Base-by-base conservation (phyloP, 2,113 vertebrate species). In the Solea senegalensis region DNA sequence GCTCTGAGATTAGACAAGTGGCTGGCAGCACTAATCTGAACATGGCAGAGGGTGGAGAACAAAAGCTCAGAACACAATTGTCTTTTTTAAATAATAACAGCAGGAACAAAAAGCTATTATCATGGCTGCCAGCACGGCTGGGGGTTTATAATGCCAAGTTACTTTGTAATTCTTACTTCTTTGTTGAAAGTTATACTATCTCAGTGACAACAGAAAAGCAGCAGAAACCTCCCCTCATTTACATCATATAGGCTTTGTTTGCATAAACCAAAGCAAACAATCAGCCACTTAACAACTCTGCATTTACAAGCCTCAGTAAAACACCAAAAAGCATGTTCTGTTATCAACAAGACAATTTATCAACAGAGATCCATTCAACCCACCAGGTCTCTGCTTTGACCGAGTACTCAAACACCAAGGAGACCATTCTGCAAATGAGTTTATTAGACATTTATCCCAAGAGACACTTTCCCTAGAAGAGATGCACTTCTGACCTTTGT, bases 221-320 rank as follows among this genome's bases (percentile, higher is more conserved):
- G 51, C 39, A 28, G 34, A 4, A 7, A 3, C 28, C 16, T 45
- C 27, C 3, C 50, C 16, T 58, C 9, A 3, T 63, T 27, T 15
- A 15, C 8, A 13, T 34, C 16, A 60, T 2, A 45, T 7, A 48
- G 49, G 9, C 61, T 61, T 66, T 61, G 48, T 67, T 78, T 72
- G 21, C 40, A 79, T 46, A 44, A 56, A 66, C 45, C 55, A 67
- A 70, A 28, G 13, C 39, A 69, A 72, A 72, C 58, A 69, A 16
- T 7, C 14, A 53, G 27, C 46, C 40, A 44, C 13, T 71, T 59
- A 55, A 64, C 52, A 48, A 41, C 39, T 51, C 28, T 2, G 2
- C 7, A 73, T 81, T 73, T 65, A 45, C 51, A 62, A 55, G 64
- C 15, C 63, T 48, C 64, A 48, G 62, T 69, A 85, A 44, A 39